Evolutionary conservation across 1,140 invertebrate genomes (phyloP), one percentile per base, ranked within the genome.

Genomic region (Anoplolepis gracilipes): DNA sequence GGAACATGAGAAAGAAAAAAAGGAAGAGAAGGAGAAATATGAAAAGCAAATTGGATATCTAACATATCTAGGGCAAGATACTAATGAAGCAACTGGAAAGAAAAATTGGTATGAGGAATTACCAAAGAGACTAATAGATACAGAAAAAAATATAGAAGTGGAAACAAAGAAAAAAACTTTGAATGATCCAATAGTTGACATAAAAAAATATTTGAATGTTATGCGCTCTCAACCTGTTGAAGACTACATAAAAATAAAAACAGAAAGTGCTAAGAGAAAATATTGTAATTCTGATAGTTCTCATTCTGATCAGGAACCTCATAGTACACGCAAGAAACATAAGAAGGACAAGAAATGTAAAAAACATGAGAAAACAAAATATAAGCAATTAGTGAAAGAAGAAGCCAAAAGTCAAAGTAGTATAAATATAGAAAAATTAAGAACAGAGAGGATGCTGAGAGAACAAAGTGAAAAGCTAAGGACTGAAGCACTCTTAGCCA

Each of bases 41-140:
- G 99, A 99, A 93, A 99, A 99, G 92, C 98, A 98, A 95, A 99
- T 99, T 92, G 99, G 99, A 1, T 98, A 99, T 92, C 95, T 99
- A 22, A 99, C 98, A 59, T 99, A 99, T 95, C 95, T 99, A 69
- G 99, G 98, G 0, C 99, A 99, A 95, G 98, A 98, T 93, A 97
- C 98, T 64, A 97, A 98, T 93, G 98, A 99, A 95, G 96, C 97
- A 11, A 96, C 97, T 1, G 97, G 97, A 22, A 97, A 97, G 89
- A 96, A 96, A 84, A 97, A 97, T 89, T 98, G 98, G 98, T 98
- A 98, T 94, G 96, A 98, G 92, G 95, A 97, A 86, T 89, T 96
- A 25, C 97, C 97, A 72, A 94, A 95, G 33, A 93, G 95, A 86
- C 53, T 94, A 79, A 79, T 87, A 77, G 92, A 94, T 87, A 86